Conservation (phyloP, 2,113 vertebrate species). For the Crotalus horridus region DNA sequence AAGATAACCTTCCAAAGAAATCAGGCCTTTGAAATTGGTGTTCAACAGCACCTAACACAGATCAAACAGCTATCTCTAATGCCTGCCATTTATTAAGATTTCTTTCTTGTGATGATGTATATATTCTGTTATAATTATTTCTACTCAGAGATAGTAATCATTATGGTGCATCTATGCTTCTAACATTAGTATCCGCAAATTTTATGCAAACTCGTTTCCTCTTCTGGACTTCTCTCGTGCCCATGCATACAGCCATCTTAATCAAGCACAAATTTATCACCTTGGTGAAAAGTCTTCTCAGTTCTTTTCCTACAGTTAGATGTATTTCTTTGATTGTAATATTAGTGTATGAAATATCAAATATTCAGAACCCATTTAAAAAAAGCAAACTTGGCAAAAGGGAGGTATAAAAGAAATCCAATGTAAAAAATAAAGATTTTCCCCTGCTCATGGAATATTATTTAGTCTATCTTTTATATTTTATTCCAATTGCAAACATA, state of each 20-base stretch:
- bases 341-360: slow-evolving; percentile 22
- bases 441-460: slow-evolving; percentile 23
- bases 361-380: slow-evolving; percentile 30
- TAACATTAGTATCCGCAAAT: not conserved
- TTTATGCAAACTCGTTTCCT: not conserved
- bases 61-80: not conserved
- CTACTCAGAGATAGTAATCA: not conserved
- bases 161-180: not conserved
- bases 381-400: not conserved
- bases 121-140: not conserved
- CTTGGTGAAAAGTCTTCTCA: not conserved
- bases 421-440: not conserved
- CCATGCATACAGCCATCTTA: not conserved
- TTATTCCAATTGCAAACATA: not conserved
- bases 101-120: not conserved
- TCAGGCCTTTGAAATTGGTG: not conserved
- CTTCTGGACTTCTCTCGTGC: not conserved
- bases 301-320: not conserved
- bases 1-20: not conserved
- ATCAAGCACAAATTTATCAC: not conserved
- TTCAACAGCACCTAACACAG: not conserved
- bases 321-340: slow-evolving; percentile 29
- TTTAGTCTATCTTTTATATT: not conserved
- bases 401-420: not conserved
- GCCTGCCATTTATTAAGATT: not conserved